Conservation (phyloP, 2,888 invertebrate genomes). For the Julus scandinavius region DNA sequence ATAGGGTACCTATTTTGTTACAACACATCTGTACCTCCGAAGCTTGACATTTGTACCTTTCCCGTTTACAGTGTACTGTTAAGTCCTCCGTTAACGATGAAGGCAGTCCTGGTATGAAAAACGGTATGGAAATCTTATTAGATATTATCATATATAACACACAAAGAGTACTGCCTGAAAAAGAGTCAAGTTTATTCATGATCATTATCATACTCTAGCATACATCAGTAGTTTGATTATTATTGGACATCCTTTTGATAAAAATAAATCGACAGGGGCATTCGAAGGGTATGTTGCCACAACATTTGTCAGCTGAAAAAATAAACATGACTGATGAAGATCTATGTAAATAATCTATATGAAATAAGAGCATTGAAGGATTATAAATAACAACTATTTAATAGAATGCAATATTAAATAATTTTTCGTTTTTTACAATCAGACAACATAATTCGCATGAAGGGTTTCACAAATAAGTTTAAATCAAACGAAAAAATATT, state of each 20-base stretch:
- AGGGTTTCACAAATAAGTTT: background rate
- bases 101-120: too few relatives aligned
- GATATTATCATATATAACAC: too few relatives aligned
- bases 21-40: too few relatives aligned
- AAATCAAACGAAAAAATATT: background rate
- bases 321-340: background rate
- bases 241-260: constrained; percentile 13
- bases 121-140: too few relatives aligned
- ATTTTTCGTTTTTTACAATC: background rate
- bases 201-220: background rate
- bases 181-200: background rate
- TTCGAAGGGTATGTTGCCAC: background rate
- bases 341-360: background rate
- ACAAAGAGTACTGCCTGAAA: background rate
- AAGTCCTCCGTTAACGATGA: too few relatives aligned
- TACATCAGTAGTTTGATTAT: too few relatives aligned
- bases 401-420: background rate
- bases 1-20: too few relatives aligned
- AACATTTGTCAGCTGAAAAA: background rate
- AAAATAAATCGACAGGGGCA: background rate
- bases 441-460: background rate
- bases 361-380: background rate
- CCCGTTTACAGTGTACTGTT: too few relatives aligned
- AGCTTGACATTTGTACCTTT: too few relatives aligned
- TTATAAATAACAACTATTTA: background rate